Evolutionary conservation across 2,797 vertebrate species (phyloP).

Genomic region (Cercopithecus hamlyni): DNA sequence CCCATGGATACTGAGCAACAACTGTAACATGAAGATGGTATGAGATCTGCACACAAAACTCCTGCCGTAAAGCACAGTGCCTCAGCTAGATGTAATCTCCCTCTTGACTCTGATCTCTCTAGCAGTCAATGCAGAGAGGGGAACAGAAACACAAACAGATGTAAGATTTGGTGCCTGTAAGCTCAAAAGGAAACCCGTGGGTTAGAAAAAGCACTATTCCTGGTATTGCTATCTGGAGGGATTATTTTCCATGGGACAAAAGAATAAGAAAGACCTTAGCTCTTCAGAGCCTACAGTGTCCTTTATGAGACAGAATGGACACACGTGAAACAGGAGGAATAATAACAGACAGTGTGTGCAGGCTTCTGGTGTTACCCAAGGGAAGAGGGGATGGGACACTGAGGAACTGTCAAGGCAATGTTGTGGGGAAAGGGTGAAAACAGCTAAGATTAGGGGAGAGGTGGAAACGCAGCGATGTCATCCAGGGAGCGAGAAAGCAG

Average conservation of each 20-base stretch:
- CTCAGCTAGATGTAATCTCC: neutral
- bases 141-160: neutral
- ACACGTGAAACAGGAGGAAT: no score
- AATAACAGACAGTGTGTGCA: no score
- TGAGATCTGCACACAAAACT: neutral
- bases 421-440: neutral
- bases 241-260: neutral
- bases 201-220: neutral
- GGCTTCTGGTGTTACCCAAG: neutral
- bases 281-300: neutral
- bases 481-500: neutral
- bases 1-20: neutral
- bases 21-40: neutral
- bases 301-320: neutral
- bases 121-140: neutral
- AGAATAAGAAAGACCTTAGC: neutral
- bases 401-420: neutral
- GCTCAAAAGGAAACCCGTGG: neutral
- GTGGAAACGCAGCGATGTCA: neutral
- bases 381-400: accelerated
- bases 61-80: neutral
- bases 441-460: neutral
- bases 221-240: neutral
- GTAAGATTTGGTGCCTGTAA: neutral
- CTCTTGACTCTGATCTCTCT: neutral